phyloP scores from a whole-genome alignment of 2,888 invertebrate species.

The Timema cristinae region DNA sequence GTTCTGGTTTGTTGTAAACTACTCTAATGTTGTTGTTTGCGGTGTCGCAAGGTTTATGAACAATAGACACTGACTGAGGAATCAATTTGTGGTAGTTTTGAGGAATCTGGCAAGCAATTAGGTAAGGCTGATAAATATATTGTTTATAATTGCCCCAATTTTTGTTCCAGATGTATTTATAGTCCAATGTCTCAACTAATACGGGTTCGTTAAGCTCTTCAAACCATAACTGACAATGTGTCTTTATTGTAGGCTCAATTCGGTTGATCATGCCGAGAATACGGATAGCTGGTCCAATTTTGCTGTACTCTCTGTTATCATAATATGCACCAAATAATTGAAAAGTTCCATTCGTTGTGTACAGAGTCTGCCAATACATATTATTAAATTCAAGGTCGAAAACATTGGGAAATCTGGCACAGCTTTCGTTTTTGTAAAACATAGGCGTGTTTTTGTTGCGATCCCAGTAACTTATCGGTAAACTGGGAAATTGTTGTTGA shows the following conservation, averaged over 20 bases:
- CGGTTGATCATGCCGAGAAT: conserved; percentile 86
- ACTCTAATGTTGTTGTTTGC: conserved; percentile 81
- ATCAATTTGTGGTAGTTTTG: conserved; percentile 63
- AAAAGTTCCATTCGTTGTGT: conserved; percentile 80
- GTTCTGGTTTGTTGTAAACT: conserved; percentile 68
- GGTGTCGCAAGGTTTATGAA: conserved; percentile 79
- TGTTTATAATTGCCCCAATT: conserved; percentile 94
- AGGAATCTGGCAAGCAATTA: conserved; percentile 85
- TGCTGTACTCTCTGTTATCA: conserved; percentile 72
- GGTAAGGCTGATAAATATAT: conserved; percentile 85
- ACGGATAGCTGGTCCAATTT: conserved; percentile 77
- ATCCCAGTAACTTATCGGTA: conserved; percentile 83
- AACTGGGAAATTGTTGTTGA: conserved; percentile 73
- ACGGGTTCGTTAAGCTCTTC: conserved; percentile 77
- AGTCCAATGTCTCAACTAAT: conserved; percentile 77
- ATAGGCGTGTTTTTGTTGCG: conserved; percentile 70
- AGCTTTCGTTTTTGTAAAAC: conserved; percentile 62
- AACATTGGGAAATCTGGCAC: conserved; percentile 81
- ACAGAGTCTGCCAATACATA: conserved; percentile 86
- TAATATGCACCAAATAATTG: conserved; percentile 87
- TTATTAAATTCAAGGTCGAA: conserved; percentile 92
- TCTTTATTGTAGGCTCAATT: conserved; percentile 76
- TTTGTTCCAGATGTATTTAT: conserved; percentile 91
- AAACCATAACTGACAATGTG: conserved; percentile 87
- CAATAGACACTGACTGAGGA: conserved; percentile 81